Conservation (phyloP, 1,140 invertebrate species). For the Nasonia giraulti region DNA sequence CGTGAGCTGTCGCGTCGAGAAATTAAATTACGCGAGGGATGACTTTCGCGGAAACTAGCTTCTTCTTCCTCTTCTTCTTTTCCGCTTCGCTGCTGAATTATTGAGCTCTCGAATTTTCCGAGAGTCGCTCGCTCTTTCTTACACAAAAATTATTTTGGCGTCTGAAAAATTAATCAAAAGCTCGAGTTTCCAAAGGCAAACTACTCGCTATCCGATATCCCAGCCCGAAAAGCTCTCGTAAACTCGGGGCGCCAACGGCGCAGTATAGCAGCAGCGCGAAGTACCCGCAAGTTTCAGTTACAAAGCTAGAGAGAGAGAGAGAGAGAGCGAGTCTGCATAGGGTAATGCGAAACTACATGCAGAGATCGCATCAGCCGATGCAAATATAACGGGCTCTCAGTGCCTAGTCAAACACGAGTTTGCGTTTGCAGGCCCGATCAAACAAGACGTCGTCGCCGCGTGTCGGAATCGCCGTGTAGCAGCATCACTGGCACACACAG, state of each 20-base stretch:
- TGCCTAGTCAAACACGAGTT: not conserved
- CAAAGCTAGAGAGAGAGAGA: not conserved
- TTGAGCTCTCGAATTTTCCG: too few species aligned
- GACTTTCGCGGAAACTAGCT: not conserved
- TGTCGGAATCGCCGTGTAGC: not conserved
- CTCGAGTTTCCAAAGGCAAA: not conserved
- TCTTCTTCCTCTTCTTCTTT: too few species aligned
- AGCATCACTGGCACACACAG: not conserved
- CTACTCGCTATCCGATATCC: not conserved
- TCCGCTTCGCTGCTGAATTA: too few species aligned
- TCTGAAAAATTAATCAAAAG: not conserved
- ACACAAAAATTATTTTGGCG: too few species aligned
- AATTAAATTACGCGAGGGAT: not conserved
- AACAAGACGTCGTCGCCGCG: not conserved
- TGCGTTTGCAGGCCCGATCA: not conserved
- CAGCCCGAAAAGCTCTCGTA: not conserved
- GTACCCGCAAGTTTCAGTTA: not conserved
- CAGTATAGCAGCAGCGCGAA: not conserved
- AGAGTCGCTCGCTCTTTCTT: too few species aligned
- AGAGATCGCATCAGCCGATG: slow-evolving; percentile 7
- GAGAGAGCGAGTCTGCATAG: not conserved
- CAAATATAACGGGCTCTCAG: not conserved
- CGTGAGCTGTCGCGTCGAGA: not conserved
- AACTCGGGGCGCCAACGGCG: not conserved
- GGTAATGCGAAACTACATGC: not conserved